Evolutionary conservation across 2,797 vertebrate species (phyloP), one percentile per base, ranked within the genome.

Genomic region (Podarcis lilfordi): DNA sequence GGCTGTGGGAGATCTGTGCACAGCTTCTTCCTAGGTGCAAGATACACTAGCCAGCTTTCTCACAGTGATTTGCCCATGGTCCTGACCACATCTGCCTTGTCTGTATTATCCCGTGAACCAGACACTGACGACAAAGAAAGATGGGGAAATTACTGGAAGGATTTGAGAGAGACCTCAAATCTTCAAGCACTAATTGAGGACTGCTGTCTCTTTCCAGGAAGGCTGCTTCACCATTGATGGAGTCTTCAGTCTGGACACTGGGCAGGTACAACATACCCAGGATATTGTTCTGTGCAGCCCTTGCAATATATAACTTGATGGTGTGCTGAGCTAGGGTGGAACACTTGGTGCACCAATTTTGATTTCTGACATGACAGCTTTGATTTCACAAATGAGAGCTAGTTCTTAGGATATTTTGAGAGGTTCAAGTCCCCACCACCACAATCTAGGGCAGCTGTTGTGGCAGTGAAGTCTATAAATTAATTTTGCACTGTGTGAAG

Each of bases 201-300:
- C 86, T 75, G 6, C 2, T 87, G 19, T 27, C 64, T 76, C 0
- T 0, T 85, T 40, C 45, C 80, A 97, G 97, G 94, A 92, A 91
- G 93, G 90, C 23, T 40, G 90, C 92, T 86, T 98, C 92, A 89
- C 92, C 3, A 98, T 98, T 0, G 97, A 98, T 91, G 96, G 93
- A 6, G 88, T 97, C 25, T 97, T 97, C 90, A 90, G 74, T 79
- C 72, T 94, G 85, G 96, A 97, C 3, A 91, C 93, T 83, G 94
- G 96, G 75, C 96, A 98, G 98, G 98, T 98, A 97, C 19, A 3
- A 2, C 1, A 80, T 23, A n/a, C 1, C 4, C 55, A 13, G 35
- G 15, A 72, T 29, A 27, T 10, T 61, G 15, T 43, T 5, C 8
- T 40, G 17, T 72, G 43, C 19, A 25, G 5, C 1, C 45, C 68